A percentile compares a stretch with the other conserved stretches of the same genome.
Conservation (phyloP, 2,888 invertebrate genomes). For the Beris morrisii region DNA sequence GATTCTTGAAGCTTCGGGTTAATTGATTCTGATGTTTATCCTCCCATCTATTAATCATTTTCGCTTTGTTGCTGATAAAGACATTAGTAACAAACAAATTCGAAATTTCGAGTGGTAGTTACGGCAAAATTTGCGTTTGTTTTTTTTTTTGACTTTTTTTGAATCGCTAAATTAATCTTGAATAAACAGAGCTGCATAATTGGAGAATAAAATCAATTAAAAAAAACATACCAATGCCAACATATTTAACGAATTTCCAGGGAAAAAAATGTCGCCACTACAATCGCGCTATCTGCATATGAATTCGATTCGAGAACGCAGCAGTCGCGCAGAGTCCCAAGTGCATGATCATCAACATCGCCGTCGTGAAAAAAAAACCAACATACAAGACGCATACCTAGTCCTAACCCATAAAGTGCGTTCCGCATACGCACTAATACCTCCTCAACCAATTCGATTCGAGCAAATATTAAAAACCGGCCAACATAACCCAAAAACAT, state of each 20-base stretch:
- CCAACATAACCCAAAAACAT: conserved; percentile 15
- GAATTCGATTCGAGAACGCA: conserved; percentile 19
- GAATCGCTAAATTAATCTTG: no score
- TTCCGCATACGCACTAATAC: conserved; percentile 9
- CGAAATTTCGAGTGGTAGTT: no score
- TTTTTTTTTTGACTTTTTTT: no score
- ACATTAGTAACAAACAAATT: no score
- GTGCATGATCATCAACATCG: conserved; percentile 6
- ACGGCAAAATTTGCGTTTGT: no score
- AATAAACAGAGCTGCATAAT: no score
- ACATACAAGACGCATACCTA: conserved; percentile 10
- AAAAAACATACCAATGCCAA: no score
- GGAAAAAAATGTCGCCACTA: conserved; percentile 19
- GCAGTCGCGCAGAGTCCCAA: conserved; percentile 20
- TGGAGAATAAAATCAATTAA: no score
- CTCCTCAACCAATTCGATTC: conserved; percentile 13
- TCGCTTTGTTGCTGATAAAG: no score
- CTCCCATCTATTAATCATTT: no score
- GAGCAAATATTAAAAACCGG: conserved; percentile 20
- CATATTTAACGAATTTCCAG: not conserved
- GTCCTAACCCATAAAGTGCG: not conserved
- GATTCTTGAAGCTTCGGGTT: no score
- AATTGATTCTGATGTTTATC: no score
- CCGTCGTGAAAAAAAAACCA: conserved; percentile 8
- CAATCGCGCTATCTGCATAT: conserved; percentile 25